Evolutionary conservation across 2,113 vertebrate genomes (phyloP).

Genomic region (human (Homo sapiens)): DNA sequence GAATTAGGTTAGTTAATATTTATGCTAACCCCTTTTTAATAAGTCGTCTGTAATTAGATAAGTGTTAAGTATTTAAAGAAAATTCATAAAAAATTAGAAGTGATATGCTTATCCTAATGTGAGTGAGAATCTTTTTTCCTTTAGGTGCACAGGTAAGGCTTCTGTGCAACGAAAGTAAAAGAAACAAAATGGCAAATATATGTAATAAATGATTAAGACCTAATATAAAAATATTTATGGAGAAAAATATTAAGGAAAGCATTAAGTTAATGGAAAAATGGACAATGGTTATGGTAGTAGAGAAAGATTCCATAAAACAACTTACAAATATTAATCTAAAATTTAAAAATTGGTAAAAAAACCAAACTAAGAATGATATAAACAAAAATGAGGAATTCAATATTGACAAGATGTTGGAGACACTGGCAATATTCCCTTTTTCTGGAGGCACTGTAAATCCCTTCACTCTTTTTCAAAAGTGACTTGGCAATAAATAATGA

Average conservation of each 20-base stretch:
- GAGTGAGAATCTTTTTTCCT: neutral
- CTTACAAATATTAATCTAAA: neutral
- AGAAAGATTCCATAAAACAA: neutral
- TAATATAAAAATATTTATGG: neutral
- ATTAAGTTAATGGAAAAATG: neutral
- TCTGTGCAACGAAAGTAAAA: neutral
- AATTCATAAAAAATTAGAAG: neutral
- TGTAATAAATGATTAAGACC: neutral
- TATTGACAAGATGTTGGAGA: neutral
- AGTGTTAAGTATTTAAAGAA: neutral
- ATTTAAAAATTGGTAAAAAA: neutral
- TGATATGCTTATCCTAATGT: neutral
- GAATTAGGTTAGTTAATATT: neutral
- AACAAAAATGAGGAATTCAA: neutral
- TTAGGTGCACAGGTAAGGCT: neutral
- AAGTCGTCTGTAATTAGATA: neutral
- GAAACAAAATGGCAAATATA: neutral
- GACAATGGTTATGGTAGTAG: neutral
- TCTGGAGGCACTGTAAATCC: neutral
- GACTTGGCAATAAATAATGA: neutral
- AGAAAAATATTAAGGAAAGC: neutral
- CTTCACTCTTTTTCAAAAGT: neutral
- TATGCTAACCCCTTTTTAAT: neutral
- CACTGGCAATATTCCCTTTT: neutral
- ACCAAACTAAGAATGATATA: neutral